Percentiles rank a stretch among this genome's conserved stretches.
phyloP scores from a whole-genome alignment of 2,113 vertebrate genomes.

The Oryzias melastigma region DNA sequence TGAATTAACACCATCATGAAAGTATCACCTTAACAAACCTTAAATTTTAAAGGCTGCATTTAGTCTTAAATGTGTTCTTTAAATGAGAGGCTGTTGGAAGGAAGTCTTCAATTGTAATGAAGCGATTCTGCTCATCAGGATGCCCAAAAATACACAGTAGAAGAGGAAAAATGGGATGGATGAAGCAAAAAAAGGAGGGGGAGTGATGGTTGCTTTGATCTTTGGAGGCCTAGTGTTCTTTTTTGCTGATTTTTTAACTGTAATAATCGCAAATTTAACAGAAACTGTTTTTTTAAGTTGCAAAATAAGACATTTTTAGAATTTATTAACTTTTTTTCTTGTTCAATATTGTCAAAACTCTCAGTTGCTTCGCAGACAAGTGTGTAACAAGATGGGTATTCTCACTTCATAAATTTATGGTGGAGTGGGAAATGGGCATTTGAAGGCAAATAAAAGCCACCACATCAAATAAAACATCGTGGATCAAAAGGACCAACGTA shows the following conservation, averaged over 20 bases:
- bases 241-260: too few relatives aligned
- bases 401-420: conserved; percentile 74
- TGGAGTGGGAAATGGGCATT: conserved; percentile 74
- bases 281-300: too few relatives aligned
- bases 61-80: conserved; percentile 36
- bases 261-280: too few relatives aligned
- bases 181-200: conserved; percentile 28
- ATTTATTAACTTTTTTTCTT: not conserved
- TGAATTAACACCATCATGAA: conserved; percentile 15
- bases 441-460: conserved; percentile 75
- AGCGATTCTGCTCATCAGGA: conserved; percentile 57
- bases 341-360: conserved; percentile 4
- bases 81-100: conserved; percentile 41
- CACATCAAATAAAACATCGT: conserved; percentile 77
- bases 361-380: conserved; percentile 39
- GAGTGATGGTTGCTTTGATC: conserved; percentile 75
- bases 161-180: conserved; percentile 58
- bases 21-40: conserved; percentile 22
- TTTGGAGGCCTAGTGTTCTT: conserved; percentile 60
- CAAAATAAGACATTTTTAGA: too few relatives aligned
- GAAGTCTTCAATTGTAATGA: conserved; percentile 40
- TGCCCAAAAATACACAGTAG: conserved; percentile 71
- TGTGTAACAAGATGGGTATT: conserved; percentile 66
- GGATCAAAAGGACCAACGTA: conserved; percentile 76
- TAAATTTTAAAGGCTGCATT: conserved; percentile 20